Percentiles rank a stretch among this genome's conserved stretches.
Conservation (phyloP, 2,797 vertebrate species). For the Pseudochaenichthys georgianus region DNA sequence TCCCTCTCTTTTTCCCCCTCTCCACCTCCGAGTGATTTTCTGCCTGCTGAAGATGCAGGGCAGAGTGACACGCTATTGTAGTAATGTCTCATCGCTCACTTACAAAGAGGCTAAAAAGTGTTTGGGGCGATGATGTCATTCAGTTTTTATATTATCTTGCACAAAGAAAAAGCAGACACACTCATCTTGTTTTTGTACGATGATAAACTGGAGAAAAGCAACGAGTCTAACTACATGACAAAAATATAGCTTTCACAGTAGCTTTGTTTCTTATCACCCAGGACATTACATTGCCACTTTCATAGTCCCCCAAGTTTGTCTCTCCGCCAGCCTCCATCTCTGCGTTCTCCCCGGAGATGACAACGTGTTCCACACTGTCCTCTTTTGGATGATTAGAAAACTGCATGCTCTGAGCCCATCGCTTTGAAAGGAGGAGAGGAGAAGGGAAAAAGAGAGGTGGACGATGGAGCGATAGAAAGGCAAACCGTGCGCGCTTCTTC, state of each 20-base stretch:
- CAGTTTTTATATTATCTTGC: neutral
- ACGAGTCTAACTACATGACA: neutral
- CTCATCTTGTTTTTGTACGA: neutral
- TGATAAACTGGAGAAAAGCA: neutral
- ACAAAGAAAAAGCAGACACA: neutral
- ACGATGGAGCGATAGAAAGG: constrained; percentile 31
- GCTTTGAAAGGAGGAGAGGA: neutral
- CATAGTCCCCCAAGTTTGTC: constrained; percentile 18
- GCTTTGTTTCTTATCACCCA: constrained; percentile 30
- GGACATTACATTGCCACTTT: constrained; percentile 32
- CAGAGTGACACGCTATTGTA: constrained; percentile 63
- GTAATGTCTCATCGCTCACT: constrained; percentile 62
- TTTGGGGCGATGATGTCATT: constrained; percentile 12
- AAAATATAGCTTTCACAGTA: neutral
- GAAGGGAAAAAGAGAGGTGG: constrained; percentile 22
- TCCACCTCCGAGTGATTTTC: constrained; percentile 62
- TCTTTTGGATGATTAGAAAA: constrained; percentile 81
- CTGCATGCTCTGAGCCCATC: constrained; percentile 51
- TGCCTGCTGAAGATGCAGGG: constrained; percentile 76
- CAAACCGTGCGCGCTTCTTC: constrained; percentile 22
- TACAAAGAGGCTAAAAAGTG: constrained; percentile 40
- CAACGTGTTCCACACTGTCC: constrained; percentile 84
- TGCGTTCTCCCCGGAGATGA: constrained; percentile 74
- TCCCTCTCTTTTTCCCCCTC: constrained; percentile 18
- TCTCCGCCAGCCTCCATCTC: constrained; percentile 17